A percentile compares a stretch with the other conserved stretches of the same genome.
phyloP scores from a whole-genome alignment of 2,888 invertebrate genomes.

The Dicycla oo region DNA sequence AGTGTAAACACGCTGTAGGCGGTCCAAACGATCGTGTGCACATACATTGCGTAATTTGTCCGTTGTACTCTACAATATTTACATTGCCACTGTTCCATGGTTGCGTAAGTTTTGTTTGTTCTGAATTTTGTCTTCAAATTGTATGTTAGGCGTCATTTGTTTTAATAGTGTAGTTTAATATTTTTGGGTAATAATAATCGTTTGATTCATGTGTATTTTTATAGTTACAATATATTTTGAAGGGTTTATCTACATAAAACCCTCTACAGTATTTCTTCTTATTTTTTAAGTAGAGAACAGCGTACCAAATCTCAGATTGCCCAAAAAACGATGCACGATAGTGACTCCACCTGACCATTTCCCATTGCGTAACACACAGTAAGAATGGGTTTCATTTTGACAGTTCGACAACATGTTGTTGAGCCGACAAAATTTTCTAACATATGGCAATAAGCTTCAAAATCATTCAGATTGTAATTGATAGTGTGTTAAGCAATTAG shows the following conservation, averaged over 20 bases:
- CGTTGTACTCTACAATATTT: slow-evolving; percentile 44
- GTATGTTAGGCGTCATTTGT: not conserved
- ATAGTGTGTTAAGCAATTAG: too few relatives aligned
- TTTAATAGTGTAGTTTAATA: not conserved
- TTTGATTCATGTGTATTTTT: not conserved
- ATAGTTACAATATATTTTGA: not conserved
- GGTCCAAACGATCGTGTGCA: slow-evolving; percentile 35
- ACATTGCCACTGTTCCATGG: slow-evolving; percentile 30
- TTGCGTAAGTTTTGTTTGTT: slow-evolving; percentile 25
- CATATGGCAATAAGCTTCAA: too few relatives aligned
- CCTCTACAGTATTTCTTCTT: too few relatives aligned
- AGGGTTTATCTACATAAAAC: not conserved
- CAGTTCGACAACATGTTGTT: too few relatives aligned
- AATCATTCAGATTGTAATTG: too few relatives aligned
- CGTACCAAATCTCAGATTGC: not conserved
- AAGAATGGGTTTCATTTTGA: too few relatives aligned
- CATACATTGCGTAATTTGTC: slow-evolving; percentile 53
- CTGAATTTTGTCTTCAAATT: slow-evolving; percentile 21
- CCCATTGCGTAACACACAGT: too few relatives aligned
- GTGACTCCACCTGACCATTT: not conserved
- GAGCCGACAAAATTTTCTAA: too few relatives aligned
- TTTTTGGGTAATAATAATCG: not conserved
- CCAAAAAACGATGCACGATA: not conserved
- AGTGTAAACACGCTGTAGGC: slow-evolving; percentile 55
- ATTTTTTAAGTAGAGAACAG: too few relatives aligned